Evolutionary conservation across 2,797 vertebrate genomes (phyloP).

Genomic region (Spinus olivaceus): DNA sequence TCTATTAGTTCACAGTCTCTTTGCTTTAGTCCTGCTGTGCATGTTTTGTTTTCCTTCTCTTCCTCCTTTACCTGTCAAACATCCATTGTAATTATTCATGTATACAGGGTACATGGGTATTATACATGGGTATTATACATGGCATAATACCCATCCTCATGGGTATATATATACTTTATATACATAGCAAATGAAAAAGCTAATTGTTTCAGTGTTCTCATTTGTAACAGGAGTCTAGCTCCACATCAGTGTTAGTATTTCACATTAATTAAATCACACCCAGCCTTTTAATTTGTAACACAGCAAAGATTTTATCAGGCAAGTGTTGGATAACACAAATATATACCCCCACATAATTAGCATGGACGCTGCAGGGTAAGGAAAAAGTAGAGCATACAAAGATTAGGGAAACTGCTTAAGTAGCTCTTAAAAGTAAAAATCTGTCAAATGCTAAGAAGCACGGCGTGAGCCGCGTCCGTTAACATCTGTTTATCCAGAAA

Average conservation of each 20-base stretch:
- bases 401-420: constrained; percentile 36
- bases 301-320: constrained; percentile 22
- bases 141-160: constrained; percentile 23
- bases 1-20: neutral
- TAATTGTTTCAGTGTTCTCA: neutral
- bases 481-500: neutral
- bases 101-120: neutral
- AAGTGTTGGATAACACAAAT: neutral
- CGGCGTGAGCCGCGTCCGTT: neutral
- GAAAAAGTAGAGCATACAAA: constrained; percentile 32
- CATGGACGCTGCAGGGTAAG: constrained; percentile 21
- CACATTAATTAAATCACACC: constrained; percentile 26
- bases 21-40: constrained; percentile 50
- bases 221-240: neutral
- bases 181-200: neutral
- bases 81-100: constrained; percentile 28
- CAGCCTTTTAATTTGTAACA: constrained; percentile 32
- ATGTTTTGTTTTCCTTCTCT: constrained; percentile 7
- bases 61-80: neutral
- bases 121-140: neutral
- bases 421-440: constrained; percentile 16
- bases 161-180: neutral
- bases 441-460: neutral
- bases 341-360: neutral
- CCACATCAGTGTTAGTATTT: neutral